Conservation (phyloP, 2,888 invertebrate species). For the Platycnemis pennipes region DNA sequence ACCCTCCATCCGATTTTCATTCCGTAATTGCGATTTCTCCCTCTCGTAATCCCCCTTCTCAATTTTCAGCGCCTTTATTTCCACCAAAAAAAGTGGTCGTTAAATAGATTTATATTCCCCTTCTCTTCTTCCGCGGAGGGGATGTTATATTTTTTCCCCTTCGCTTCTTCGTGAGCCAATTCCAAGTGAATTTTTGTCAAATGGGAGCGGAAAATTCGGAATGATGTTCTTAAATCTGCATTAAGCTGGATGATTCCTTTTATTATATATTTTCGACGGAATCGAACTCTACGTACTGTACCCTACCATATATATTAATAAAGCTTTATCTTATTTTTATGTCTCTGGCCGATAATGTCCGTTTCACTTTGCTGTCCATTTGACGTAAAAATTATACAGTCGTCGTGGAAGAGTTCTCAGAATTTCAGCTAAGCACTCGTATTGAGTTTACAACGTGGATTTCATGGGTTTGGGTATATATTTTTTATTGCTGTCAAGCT, state of each 20-base stretch:
- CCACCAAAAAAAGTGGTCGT: not conserved
- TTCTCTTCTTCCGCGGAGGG: not conserved
- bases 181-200: not conserved
- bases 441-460: not conserved
- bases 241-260: not conserved
- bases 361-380: not conserved
- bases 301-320: not conserved
- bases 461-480: not conserved
- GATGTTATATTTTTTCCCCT: not conserved
- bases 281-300: not conserved
- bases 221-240: not conserved
- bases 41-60: slow-evolving; percentile 39
- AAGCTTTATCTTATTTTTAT: not conserved
- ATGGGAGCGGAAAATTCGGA: not conserved
- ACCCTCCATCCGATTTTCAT: slow-evolving; percentile 16
- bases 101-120: slow-evolving; percentile 4
- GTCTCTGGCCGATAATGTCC: not conserved
- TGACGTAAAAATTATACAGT: not conserved
- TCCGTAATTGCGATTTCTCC: slow-evolving; percentile 52
- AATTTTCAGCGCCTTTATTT: slow-evolving; percentile 20
- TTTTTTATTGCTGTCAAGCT: not conserved
- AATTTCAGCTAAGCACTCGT: not conserved
- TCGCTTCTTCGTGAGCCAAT: not conserved
- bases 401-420: not conserved
- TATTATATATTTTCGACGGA: not conserved